Evolutionary conservation across 2,113 vertebrate species (phyloP).

Genomic region (Myrmecophaga tridactyla): DNA sequence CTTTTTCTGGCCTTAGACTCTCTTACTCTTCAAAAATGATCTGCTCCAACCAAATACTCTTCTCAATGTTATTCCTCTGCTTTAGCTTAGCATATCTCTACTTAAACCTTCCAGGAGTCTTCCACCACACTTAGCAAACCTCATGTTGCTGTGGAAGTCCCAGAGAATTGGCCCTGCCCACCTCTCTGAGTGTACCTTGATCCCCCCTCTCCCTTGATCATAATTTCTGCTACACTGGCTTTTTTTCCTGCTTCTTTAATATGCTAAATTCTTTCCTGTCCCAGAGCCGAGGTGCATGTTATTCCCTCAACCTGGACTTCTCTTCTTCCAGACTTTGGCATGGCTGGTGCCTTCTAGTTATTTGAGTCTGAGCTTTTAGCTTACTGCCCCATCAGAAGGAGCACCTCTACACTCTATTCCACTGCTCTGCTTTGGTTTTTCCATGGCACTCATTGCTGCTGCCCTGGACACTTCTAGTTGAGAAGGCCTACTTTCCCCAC

Average conservation of each 20-base stretch:
- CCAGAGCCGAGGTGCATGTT: background rate
- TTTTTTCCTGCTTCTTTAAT: background rate
- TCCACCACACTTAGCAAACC: background rate
- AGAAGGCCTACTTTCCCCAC: background rate
- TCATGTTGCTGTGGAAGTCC: background rate
- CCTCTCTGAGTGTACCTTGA: background rate
- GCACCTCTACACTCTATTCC: background rate
- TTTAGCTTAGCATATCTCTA: background rate
- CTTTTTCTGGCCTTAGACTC: background rate
- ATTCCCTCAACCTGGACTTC: background rate
- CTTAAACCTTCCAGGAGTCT: background rate
- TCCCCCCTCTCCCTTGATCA: background rate
- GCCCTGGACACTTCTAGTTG: background rate
- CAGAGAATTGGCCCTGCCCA: fast-evolving
- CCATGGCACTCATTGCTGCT: too few species aligned
- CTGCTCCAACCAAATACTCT: background rate
- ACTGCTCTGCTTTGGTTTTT: background rate
- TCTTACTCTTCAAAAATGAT: background rate
- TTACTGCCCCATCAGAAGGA: background rate
- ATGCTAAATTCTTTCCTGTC: background rate
- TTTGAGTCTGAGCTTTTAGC: background rate
- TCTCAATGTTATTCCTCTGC: background rate
- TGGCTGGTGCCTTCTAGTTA: background rate
- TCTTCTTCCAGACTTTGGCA: background rate
- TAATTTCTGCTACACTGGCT: background rate